These are phyloP conservation scores for Orthonyx spaldingii DNA, from an alignment of 2,113 vertebrate species.

Conservation along the genomic window DNA sequence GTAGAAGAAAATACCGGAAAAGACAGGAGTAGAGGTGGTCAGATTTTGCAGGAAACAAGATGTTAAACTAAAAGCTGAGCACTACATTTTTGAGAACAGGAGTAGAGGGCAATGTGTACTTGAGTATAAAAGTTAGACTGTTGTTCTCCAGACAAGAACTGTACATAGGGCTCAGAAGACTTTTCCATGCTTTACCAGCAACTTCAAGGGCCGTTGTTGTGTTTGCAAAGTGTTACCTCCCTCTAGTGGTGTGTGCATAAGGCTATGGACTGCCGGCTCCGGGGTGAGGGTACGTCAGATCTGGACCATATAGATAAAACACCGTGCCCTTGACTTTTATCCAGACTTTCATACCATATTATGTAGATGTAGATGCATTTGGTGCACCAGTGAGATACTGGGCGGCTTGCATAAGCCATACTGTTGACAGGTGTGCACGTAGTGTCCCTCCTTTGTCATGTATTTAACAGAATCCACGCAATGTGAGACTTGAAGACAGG, in stretches of 20 bases:
- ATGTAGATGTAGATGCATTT: neutral
- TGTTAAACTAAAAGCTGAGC: neutral
- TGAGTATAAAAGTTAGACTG: neutral
- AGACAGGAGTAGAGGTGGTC: neutral
- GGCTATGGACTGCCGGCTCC: neutral
- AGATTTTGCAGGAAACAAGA: neutral
- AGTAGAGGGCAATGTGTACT: neutral
- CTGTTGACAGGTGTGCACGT: neutral
- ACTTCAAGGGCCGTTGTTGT: neutral
- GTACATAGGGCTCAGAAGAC: neutral
- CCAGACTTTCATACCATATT: neutral
- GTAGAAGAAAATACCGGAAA: neutral
- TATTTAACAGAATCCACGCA: accelerated
- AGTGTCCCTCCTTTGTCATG: neutral
- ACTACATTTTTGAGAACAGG: neutral
- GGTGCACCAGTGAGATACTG: neutral
- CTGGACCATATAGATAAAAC: neutral
- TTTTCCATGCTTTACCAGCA: neutral
- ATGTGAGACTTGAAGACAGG: neutral
- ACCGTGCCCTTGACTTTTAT: neutral
- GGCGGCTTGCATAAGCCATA: neutral
- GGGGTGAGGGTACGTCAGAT: neutral
- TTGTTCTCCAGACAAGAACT: neutral
- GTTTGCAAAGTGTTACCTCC: slow-evolving; percentile 29
- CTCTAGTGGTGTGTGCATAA: slow-evolving; percentile 9